Evolutionary conservation across 2,888 invertebrate species (phyloP).

Genomic region (Troides oblongomaculatus): DNA sequence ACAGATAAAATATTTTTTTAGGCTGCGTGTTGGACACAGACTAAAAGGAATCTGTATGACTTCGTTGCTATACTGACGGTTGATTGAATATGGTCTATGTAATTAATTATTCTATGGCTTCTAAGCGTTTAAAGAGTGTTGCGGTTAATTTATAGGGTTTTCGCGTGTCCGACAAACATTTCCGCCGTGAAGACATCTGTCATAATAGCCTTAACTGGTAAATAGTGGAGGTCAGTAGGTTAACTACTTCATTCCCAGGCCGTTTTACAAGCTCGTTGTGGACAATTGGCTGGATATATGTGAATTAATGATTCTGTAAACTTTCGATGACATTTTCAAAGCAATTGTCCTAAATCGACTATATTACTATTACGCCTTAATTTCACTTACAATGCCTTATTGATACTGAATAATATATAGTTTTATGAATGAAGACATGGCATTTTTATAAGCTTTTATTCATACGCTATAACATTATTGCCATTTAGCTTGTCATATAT

Average conservation of each 20-base stretch:
- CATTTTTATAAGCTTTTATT: too few species aligned
- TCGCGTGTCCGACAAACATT: constrained; percentile 56
- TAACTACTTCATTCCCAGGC: constrained; percentile 50
- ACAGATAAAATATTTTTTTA: constrained; percentile 35
- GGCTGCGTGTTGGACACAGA: constrained; percentile 21
- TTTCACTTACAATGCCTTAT: too few species aligned
- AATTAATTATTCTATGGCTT: constrained; percentile 19
- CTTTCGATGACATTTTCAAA: not conserved
- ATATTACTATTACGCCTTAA: too few species aligned
- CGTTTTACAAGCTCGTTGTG: constrained; percentile 43
- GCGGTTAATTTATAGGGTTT: constrained; percentile 52
- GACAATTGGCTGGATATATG: constrained; percentile 47
- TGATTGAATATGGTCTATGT: not conserved
- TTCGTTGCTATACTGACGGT: not conserved
- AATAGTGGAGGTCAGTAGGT: constrained; percentile 58
- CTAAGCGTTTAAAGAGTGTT: constrained; percentile 36
- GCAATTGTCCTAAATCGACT: too few species aligned
- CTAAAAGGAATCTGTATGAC: constrained; percentile 17
- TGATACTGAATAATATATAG: too few species aligned
- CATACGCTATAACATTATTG: too few species aligned
- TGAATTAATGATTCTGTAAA: constrained; percentile 24
- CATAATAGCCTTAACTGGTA: constrained; percentile 53
- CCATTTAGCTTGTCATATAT: too few species aligned
- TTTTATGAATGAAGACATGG: too few species aligned
- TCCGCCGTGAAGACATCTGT: constrained; percentile 65